Base-by-base conservation (phyloP, 2,888 invertebrate species). In the Aspidiotus rigidus region DNA sequence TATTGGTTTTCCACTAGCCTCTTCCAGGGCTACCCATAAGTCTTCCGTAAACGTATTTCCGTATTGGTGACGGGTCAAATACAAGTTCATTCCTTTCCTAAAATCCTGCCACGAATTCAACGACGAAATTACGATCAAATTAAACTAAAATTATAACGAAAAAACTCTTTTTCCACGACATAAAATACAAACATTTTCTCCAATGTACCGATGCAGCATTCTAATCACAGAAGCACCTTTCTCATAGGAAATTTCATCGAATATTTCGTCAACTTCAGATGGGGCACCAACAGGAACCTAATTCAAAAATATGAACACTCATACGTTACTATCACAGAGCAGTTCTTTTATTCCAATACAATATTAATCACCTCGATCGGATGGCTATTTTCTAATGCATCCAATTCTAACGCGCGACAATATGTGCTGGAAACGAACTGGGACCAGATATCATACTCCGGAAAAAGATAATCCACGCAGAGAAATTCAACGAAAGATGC, bases 371-470 rank as follows among this genome's bases (percentile, higher is more conserved):
- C 93, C 81, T 97, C 96, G 74, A 98, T 95, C 0, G 98, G 94
- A 81, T 98, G 97, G 55, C 93, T 94, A 77, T 89, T 94, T 76
- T 91, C 88, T 72, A 97, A 80, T 69, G 86, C 88, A 78, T 97
- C 97, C 72, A 96, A 80, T 75, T 91, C 89, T 73, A 92, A 77
- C 16, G 94, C 96, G 73, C 87, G 83, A 59, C 89, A 88, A 75
- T 91, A 88, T 73, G 89, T 90, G 75, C 92, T 89, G 16, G 90
- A 90, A 0, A 95, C 90, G 80, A 97, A 98, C 78, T 95, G 94
- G 3, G 92, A 91, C 95, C 96, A 96, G 76, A 96, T 94, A 77
- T 97, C 91, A 80, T 90, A 96, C 76, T 97, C 93, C 0, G 96
- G 96, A 78, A 94, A 96, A 69, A 94, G 81, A 77, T 90, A 87